Evolutionary conservation across 2,113 vertebrate species (phyloP).

Genomic region (Grallaria varia): DNA sequence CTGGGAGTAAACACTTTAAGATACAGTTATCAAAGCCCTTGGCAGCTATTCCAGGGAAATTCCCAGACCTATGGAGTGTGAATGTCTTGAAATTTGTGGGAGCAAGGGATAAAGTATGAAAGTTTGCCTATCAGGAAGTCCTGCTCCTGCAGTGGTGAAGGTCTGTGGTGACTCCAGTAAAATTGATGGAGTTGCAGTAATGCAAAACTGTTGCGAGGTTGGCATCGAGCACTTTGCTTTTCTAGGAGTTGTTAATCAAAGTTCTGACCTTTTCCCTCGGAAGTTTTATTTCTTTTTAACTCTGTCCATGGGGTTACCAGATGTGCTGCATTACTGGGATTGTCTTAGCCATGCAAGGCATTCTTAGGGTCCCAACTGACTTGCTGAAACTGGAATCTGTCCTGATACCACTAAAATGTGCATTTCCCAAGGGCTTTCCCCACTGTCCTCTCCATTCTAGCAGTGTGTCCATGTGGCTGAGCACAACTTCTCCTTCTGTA

Average conservation of each 20-base stretch:
- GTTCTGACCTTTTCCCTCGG: constrained; percentile 36
- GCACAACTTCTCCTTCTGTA: not conserved
- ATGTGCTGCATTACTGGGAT: not conserved
- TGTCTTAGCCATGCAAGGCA: not conserved
- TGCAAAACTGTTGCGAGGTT: not conserved
- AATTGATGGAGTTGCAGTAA: constrained; percentile 6
- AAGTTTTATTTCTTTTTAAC: constrained; percentile 43
- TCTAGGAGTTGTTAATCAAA: constrained; percentile 5
- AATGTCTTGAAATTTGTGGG: not conserved
- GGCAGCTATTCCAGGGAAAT: not conserved
- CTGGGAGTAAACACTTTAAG: not conserved
- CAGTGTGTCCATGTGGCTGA: rapidly evolving
- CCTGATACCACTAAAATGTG: not conserved
- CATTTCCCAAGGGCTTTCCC: not conserved
- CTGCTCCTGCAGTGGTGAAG: not conserved
- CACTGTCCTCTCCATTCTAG: not conserved
- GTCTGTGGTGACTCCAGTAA: not conserved
- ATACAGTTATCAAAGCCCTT: not conserved
- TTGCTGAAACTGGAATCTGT: constrained; percentile 1
- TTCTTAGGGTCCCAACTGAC: constrained; percentile 19
- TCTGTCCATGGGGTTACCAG: constrained; percentile 32
- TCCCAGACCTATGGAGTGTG: not conserved
- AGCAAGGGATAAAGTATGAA: not conserved
- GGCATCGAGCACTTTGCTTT: not conserved
- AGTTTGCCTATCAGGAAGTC: not conserved